Evolutionary conservation across 2,888 invertebrate genomes (phyloP).

Genomic region (Spodoptera littoralis): DNA sequence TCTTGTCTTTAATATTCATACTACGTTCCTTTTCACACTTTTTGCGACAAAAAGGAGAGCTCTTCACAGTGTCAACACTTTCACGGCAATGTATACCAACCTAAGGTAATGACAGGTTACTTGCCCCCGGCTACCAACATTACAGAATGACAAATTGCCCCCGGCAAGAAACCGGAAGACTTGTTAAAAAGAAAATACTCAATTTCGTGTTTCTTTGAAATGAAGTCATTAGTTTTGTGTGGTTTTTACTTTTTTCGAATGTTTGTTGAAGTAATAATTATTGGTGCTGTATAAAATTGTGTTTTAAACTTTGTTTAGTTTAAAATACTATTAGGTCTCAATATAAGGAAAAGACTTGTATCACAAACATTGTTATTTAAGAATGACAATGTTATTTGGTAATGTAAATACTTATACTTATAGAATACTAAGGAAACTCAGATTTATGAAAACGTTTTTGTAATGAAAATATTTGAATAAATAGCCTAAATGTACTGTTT

Average conservation of each 20-base stretch:
- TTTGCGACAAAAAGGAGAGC: slow-evolving; percentile 19
- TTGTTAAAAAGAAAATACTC: slow-evolving; percentile 17
- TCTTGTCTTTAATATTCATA: slow-evolving; percentile 10
- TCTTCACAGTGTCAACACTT: slow-evolving; percentile 28
- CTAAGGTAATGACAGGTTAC: slow-evolving; percentile 45
- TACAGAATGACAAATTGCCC: slow-evolving; percentile 33
- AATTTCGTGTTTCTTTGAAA: slow-evolving; percentile 28
- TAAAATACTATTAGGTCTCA: not conserved
- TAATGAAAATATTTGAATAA: too few species aligned
- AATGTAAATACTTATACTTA: too few species aligned
- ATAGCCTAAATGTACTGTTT: too few species aligned
- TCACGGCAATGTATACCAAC: slow-evolving; percentile 32
- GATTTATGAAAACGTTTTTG: too few species aligned
- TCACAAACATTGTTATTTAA: too few species aligned
- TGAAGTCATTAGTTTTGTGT: slow-evolving; percentile 19
- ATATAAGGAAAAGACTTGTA: too few species aligned
- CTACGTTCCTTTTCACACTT: slow-evolving; percentile 29
- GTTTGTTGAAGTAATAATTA: not conserved
- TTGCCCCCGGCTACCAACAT: slow-evolving; percentile 36
- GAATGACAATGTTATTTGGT: too few species aligned
- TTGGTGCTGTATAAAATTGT: not conserved
- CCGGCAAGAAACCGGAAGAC: not conserved
- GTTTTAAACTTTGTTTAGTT: not conserved
- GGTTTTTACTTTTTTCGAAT: slow-evolving; percentile 10
- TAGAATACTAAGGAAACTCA: too few species aligned